These are phyloP conservation scores for Graptemys geographica DNA, from an alignment of 2,797 vertebrate species.

Conservation along the genomic window DNA sequence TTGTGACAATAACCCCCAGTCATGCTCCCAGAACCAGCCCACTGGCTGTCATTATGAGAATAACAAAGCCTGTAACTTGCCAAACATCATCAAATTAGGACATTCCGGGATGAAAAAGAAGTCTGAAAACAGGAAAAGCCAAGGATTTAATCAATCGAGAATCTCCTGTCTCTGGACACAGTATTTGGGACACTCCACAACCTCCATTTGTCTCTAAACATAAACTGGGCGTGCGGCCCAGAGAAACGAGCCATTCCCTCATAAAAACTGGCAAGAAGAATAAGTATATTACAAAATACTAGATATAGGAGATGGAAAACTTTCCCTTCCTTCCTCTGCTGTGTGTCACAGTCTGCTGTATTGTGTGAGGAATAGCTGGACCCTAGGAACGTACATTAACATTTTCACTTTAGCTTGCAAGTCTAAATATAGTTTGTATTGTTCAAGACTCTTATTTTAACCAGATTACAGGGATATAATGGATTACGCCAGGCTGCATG, in stretches of 20 bases:
- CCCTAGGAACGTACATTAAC: not conserved
- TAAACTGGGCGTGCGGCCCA: conserved; percentile 36
- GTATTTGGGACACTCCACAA: not conserved
- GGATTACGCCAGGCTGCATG: not conserved
- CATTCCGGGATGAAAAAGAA: not conserved
- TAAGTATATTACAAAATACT: conserved; percentile 42
- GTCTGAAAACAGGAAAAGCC: not conserved
- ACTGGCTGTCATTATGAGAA: not conserved
- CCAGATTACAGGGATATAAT: not conserved
- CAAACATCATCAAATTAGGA: not conserved
- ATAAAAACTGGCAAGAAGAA: conserved; percentile 40
- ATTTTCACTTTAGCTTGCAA: not conserved
- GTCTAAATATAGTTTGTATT: not conserved
- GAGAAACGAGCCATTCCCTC: conserved; percentile 45
- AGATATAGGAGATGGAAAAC: not conserved
- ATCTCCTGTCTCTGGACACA: not conserved
- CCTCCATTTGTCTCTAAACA: conserved; percentile 25
- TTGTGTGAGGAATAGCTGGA: not conserved
- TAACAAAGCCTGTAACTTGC: fast-evolving
- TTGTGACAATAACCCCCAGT: not conserved
- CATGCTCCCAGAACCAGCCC: not conserved
- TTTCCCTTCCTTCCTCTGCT: not conserved
- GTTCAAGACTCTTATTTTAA: not conserved
- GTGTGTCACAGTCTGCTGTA: fast-evolving
- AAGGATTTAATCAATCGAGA: not conserved